Base-by-base conservation (phyloP, 2,797 vertebrate genomes). In the Pteropus rufus region DNA sequence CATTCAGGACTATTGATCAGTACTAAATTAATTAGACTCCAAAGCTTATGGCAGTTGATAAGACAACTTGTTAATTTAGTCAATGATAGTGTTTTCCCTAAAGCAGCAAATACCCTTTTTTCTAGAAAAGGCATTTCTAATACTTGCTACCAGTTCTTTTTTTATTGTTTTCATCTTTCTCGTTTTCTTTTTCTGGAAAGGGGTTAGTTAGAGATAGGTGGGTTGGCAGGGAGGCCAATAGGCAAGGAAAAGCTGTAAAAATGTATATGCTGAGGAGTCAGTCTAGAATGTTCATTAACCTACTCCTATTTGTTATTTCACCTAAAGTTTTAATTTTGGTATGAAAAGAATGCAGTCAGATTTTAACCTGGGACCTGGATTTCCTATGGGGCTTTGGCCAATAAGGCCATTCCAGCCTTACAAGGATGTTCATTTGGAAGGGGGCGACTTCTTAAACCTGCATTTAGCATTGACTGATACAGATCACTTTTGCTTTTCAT, bases 1-100 rank as follows among this genome's bases (percentile, higher is more conserved):
- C 98, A 98, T 99, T 99, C 98, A 99, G 97, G 97, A 98, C 98
- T 99, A 99, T 99, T 99, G 99, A 99, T 99, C 98, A 99, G 98
- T 76, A 95, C 98, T 98, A 99, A 99, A 99, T 99, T 99, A 99
- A 99, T 99, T 99, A 99, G 98, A 99, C 98, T 98, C 98, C 97
- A 98, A 98, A 98, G 98, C 98, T 99, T 99, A 99, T 98, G 98
- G 98, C 98, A 98, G 98, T 98, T 99, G 99, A 99, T 99, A 99
- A 99, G 99, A 98, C 98, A 98, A 99, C 98, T 98, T 98, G 98
- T 99, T 99, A 99, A 99, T 99, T 99, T 99, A 98, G 98, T 99
- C 98, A 98, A 98, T 98, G 98, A 98, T 98, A 98, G 98, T 97
- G 98, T 98, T 98, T 99, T 98, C 98, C 99, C 99, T 99, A 98